Conservation (phyloP, 2,113 vertebrate genomes). For the Callipepla squamata region DNA sequence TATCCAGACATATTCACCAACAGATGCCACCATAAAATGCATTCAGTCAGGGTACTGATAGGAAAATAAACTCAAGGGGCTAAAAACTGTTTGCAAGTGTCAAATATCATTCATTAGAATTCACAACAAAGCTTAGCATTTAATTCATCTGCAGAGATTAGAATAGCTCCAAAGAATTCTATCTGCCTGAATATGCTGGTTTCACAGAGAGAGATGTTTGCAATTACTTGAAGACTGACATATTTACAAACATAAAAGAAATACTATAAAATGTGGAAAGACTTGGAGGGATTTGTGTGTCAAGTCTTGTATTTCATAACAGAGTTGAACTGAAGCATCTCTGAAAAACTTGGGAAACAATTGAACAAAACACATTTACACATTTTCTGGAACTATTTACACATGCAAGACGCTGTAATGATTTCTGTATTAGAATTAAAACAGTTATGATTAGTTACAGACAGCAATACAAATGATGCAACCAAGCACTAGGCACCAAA, state of each 20-base stretch:
- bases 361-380: accelerated
- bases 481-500: not conserved
- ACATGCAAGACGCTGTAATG: not conserved
- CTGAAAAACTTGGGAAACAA: not conserved
- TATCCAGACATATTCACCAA: not conserved
- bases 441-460: not conserved
- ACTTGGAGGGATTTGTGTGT: not conserved
- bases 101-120: not conserved
- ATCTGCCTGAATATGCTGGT: not conserved
- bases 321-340: not conserved
- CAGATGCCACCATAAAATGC: not conserved
- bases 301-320: not conserved
- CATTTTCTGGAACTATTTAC: not conserved
- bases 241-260: not conserved
- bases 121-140: not conserved
- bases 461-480: not conserved
- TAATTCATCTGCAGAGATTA: slow-evolving; percentile 20
- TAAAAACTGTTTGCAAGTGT: not conserved
- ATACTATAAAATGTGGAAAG: not conserved
- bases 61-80: not conserved
- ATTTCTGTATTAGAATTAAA: not conserved
- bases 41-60: not conserved
- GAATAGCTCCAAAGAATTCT: not conserved
- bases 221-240: not conserved
- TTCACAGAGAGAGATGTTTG: not conserved